Conservation (phyloP, 1,140 invertebrate species). For the Hyles vespertilio region DNA sequence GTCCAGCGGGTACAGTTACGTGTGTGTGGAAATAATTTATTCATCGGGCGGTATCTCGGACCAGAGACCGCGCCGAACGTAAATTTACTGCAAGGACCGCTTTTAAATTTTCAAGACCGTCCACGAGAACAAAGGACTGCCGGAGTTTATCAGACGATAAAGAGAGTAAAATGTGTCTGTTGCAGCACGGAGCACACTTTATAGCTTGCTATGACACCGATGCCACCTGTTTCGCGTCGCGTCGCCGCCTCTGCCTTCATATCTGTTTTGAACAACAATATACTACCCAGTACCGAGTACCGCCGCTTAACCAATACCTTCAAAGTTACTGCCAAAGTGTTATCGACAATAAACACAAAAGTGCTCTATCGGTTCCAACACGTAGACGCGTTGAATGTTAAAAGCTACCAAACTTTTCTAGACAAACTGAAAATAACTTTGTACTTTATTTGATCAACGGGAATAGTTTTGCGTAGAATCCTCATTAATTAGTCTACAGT, state of each 20-base stretch:
- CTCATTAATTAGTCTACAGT: too few species aligned
- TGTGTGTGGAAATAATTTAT: constrained; percentile 48
- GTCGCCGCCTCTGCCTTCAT: constrained; percentile 12
- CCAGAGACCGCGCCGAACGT: constrained; percentile 26
- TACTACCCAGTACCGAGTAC: background rate
- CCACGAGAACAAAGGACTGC: constrained; percentile 52
- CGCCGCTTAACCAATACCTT: background rate
- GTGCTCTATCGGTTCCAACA: background rate
- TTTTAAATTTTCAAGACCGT: constrained; percentile 59
- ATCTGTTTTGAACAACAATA: constrained; percentile 20
- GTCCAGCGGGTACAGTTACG: too few species aligned
- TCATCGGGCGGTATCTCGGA: constrained; percentile 45
- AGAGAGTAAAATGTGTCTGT: constrained; percentile 59
- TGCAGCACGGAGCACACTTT: constrained; percentile 49
- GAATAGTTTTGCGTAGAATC: too few species aligned
- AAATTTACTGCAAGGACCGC: constrained; percentile 53
- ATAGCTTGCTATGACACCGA: constrained; percentile 35
- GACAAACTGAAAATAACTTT: background rate
- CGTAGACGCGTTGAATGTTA: background rate
- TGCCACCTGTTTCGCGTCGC: constrained; percentile 37
- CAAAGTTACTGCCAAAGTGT: background rate
- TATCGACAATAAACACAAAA: background rate
- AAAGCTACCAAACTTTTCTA: background rate
- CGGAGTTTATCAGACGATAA: constrained; percentile 53
- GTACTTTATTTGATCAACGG: background rate